phyloP scores from a whole-genome alignment of 92 coral and sea anemone genomes.

The Phenganax subtilis region DNA sequence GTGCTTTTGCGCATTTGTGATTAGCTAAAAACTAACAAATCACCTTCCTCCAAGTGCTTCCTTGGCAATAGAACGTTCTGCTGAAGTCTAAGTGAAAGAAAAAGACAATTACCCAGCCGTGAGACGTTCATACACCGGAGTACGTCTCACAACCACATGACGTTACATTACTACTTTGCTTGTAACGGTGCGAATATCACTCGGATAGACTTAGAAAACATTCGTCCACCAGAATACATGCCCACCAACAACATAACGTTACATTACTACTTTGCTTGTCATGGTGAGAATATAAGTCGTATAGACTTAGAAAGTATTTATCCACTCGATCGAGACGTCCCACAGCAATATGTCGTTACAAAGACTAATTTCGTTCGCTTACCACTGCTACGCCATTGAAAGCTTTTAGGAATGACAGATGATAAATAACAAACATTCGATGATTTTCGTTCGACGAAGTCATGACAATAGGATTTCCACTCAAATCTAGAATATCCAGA shows the following conservation, averaged over 20 bases:
- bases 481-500: slow-evolving; percentile 77
- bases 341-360: too few species aligned
- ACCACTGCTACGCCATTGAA: slow-evolving; percentile 97
- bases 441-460: slow-evolving; percentile 57
- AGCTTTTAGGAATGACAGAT: slow-evolving; percentile 82
- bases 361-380: neutral
- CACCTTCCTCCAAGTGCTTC: slow-evolving; percentile 96
- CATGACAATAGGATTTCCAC: slow-evolving; percentile 72
- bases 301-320: too few species aligned
- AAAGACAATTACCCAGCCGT: neutral
- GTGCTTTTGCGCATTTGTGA: too few species aligned
- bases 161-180: too few species aligned
- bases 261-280: too few species aligned
- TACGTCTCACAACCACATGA: neutral
- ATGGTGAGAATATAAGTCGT: too few species aligned
- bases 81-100: slow-evolving; percentile 53
- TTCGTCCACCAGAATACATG: too few species aligned
- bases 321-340: too few species aligned
- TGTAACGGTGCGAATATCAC: too few species aligned
- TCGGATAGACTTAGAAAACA: too few species aligned
- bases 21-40: too few species aligned
- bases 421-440: slow-evolving; percentile 87
- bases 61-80: slow-evolving; percentile 80
- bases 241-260: too few species aligned
- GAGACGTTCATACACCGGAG: neutral